Evolutionary conservation across 2,113 vertebrate species (phyloP).

Genomic region (Egretta garzetta): DNA sequence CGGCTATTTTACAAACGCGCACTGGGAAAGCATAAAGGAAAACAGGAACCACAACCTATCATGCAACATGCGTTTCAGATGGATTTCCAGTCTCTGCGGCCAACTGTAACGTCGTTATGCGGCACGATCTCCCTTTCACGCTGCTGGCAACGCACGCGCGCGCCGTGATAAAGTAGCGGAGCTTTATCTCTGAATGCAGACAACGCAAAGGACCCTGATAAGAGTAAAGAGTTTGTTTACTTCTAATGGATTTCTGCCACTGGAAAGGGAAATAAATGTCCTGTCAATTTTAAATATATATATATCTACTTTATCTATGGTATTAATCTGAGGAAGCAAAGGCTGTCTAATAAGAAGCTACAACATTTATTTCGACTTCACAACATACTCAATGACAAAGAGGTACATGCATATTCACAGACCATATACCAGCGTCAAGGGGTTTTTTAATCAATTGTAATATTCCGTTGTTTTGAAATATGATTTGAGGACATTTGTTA

Average conservation of each 20-base stretch:
- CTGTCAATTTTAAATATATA: neutral
- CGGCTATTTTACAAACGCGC: rapidly evolving
- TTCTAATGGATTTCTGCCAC: constrained; percentile 27
- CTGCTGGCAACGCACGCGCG: neutral
- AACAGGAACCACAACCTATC: rapidly evolving
- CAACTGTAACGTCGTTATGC: neutral
- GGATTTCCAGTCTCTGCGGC: neutral
- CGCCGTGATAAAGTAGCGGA: neutral
- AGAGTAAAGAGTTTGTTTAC: constrained; percentile 14
- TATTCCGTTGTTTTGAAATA: neutral
- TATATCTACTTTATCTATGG: neutral
- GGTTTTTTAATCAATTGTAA: neutral
- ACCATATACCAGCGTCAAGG: neutral
- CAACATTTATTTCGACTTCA: neutral
- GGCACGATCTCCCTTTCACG: rapidly evolving
- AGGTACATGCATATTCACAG: neutral
- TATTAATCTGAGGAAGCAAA: neutral
- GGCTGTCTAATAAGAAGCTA: neutral
- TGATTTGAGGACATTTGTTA: neutral
- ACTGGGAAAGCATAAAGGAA: rapidly evolving
- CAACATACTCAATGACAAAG: neutral
- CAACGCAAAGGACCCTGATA: constrained; percentile 24
- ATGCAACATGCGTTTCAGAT: rapidly evolving
- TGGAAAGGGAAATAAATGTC: constrained; percentile 18
- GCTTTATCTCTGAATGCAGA: constrained; percentile 37